Evolutionary conservation across 2,888 invertebrate species (phyloP).

Genomic region (Eueremaeus valkanovi): DNA sequence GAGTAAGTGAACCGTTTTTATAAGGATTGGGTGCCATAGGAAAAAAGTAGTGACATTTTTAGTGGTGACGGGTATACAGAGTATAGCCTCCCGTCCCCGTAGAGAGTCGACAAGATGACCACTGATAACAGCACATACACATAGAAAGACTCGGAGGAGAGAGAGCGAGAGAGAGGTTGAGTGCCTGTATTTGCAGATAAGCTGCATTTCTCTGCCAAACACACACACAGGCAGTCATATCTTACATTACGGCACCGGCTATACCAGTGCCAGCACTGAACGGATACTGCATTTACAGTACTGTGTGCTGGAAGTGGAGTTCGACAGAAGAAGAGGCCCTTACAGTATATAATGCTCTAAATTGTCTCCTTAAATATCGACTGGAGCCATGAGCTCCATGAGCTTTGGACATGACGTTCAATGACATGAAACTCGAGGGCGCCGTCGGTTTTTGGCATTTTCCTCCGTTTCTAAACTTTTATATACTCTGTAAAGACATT

Average conservation of each 20-base stretch:
- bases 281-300: too few relatives aligned
- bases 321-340: slow-evolving; percentile 4
- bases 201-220: neutral
- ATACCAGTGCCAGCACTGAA: neutral
- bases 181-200: slow-evolving; percentile 8
- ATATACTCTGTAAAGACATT: neutral
- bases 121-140: neutral
- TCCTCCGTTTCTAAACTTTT: neutral
- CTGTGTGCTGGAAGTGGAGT: too few relatives aligned
- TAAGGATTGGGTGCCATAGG: neutral
- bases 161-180: neutral
- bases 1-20: neutral
- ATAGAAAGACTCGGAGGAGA: neutral
- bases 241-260: neutral
- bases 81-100: neutral
- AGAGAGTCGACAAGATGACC: slow-evolving; percentile 17
- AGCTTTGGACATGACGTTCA: slow-evolving; percentile 12
- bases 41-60: slow-evolving; percentile 6
- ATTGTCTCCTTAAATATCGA: neutral
- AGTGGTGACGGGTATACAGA: neutral
- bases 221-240: neutral
- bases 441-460: slow-evolving; percentile 12
- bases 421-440: slow-evolving; percentile 13
- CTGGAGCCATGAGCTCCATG: slow-evolving; percentile 8
- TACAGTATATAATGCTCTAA: neutral